A percentile compares a stretch with the other conserved stretches of the same genome.
phyloP scores from a whole-genome alignment of 1,140 invertebrate genomes.

The Nebria ingens region DNA sequence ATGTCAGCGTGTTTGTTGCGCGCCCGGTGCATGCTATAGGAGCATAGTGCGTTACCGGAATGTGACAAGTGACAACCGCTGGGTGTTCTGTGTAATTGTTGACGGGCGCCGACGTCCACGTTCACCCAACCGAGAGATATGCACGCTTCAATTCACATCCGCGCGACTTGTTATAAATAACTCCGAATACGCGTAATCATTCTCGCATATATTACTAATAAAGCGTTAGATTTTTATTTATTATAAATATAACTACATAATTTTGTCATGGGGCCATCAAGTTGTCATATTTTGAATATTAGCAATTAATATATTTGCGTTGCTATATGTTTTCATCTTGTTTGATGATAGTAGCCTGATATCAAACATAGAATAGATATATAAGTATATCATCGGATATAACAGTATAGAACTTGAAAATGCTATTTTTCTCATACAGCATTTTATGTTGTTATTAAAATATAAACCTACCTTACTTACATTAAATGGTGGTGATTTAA shows the following conservation, averaged over 20 bases:
- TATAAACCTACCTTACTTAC: too few species aligned
- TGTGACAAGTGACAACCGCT: conserved; percentile 6
- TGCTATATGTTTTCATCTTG: too few species aligned
- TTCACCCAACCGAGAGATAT: background rate
- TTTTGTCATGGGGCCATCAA: background rate
- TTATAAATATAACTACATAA: background rate
- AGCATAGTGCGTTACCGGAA: background rate
- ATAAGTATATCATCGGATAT: background rate
- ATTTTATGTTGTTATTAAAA: too few species aligned
- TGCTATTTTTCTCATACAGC: too few species aligned
- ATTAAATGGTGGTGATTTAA: too few species aligned
- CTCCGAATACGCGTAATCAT: background rate
- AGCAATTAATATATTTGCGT: background rate
- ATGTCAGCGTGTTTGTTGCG: background rate
- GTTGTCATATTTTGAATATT: background rate
- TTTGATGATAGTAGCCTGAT: too few species aligned
- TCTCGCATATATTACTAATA: background rate
- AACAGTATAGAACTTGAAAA: too few species aligned
- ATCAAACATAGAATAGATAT: background rate
- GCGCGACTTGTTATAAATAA: background rate
- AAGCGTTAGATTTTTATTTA: too few species aligned
- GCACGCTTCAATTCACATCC: background rate
- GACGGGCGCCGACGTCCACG: background rate
- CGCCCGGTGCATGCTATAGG: too few species aligned
- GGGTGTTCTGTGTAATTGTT: background rate